phyloP scores from a whole-genome alignment of 1,140 invertebrate genomes.

The Drosophila watanabei region DNA sequence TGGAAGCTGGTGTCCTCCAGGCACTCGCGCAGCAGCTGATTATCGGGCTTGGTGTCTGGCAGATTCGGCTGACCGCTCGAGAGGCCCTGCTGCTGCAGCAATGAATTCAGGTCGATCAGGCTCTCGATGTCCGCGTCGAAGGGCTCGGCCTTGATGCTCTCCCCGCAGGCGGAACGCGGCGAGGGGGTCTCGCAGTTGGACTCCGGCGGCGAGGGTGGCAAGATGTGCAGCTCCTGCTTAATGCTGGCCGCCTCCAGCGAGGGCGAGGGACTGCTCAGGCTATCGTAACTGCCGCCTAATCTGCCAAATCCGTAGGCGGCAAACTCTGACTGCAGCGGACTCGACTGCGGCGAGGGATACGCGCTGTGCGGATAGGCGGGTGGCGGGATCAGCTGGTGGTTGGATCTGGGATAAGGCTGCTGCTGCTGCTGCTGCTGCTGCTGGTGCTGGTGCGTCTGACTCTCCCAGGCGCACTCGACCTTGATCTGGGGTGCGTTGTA shows the following conservation, averaged over 20 bases:
- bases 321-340: constrained; percentile 79
- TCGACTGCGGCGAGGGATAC: constrained; percentile 82
- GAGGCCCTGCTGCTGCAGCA: constrained; percentile 68
- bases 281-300: constrained; percentile 69
- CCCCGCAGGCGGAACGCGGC: constrained; percentile 64
- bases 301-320: constrained; percentile 58
- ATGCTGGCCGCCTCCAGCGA: constrained; percentile 75
- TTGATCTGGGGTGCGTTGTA: constrained; percentile 82
- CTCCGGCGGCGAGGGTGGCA: constrained; percentile 85
- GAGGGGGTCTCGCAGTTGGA: constrained; percentile 85
- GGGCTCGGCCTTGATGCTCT: constrained; percentile 80
- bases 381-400: constrained; percentile 72
- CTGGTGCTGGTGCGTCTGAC: constrained; percentile 53
- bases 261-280: constrained; percentile 78
- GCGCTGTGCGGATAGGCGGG: constrained; percentile 76
- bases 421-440: constrained; percentile 35
- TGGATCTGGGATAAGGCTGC: constrained; percentile 20
- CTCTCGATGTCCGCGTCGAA: constrained; percentile 79
- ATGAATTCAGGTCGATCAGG: constrained; percentile 78
- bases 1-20: constrained; percentile 93
- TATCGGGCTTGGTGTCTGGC: constrained; percentile 87
- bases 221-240: constrained; percentile 82
- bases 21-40: constrained; percentile 92
- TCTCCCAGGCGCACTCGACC: constrained; percentile 77
- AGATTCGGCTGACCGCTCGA: constrained; percentile 20